Percentiles rank a stretch among this genome's conserved stretches.
Conservation (phyloP, 2,113 vertebrate species). For the Meriones unguiculatus region DNA sequence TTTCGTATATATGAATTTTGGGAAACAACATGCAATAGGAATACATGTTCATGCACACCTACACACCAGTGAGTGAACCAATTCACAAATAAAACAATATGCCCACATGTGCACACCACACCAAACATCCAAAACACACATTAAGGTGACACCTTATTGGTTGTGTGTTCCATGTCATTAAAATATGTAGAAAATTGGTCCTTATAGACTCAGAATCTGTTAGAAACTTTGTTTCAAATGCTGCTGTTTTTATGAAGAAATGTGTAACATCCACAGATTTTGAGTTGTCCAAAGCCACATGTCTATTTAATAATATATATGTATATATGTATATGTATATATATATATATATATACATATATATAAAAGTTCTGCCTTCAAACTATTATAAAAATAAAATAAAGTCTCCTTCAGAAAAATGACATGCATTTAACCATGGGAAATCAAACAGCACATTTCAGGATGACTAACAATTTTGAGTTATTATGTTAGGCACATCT, state of each 20-base stretch:
- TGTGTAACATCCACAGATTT: background rate
- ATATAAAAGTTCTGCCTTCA: background rate
- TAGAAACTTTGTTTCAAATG: background rate
- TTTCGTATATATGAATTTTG: background rate
- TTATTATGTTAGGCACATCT: conserved; percentile 35
- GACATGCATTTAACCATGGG: background rate
- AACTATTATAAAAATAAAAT: background rate
- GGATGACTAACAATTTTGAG: conserved; percentile 34
- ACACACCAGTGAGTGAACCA: background rate
- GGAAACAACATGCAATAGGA: background rate
- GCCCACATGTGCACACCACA: background rate
- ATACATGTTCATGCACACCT: too few relatives aligned
- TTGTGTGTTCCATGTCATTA: background rate
- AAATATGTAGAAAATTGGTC: background rate
- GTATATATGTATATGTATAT: too few relatives aligned
- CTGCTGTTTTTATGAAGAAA: background rate
- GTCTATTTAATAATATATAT: background rate
- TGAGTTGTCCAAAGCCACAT: background rate
- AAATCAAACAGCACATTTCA: background rate
- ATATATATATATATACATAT: too few relatives aligned
- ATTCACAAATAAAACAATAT: background rate
- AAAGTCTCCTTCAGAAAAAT: background rate
- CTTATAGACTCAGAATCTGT: background rate
- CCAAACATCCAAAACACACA: background rate
- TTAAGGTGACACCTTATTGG: background rate